Conservation (phyloP, 2,888 invertebrate genomes). For the Tubulanus polymorphus region DNA sequence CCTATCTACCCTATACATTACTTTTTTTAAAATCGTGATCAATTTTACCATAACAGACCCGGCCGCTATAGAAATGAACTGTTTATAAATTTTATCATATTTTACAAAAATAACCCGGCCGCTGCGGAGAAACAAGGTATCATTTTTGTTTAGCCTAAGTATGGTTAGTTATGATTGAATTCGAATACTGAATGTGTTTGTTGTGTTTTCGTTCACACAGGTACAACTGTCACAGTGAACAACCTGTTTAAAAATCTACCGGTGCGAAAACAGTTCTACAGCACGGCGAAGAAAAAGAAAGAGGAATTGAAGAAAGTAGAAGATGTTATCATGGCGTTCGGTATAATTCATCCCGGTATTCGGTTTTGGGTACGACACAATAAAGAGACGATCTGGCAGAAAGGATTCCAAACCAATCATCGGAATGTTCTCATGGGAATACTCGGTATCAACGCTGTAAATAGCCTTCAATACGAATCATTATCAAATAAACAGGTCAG, state of each 20-base stretch:
- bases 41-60: too few relatives aligned
- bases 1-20: too few relatives aligned
- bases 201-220: slow-evolving; percentile 40
- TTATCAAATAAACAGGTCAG: neutral
- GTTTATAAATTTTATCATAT: too few relatives aligned
- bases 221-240: slow-evolving; percentile 58
- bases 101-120: too few relatives aligned
- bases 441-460: slow-evolving; percentile 27
- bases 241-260: slow-evolving; percentile 60
- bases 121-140: too few relatives aligned
- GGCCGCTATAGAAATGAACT: too few relatives aligned
- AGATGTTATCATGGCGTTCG: slow-evolving; percentile 56
- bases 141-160: too few relatives aligned
- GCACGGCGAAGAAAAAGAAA: slow-evolving; percentile 52
- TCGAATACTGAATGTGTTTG: too few relatives aligned
- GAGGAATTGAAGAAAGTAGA: slow-evolving; percentile 60
- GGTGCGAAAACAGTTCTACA: slow-evolving; percentile 59
- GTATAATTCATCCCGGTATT: slow-evolving; percentile 57
- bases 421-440: slow-evolving; percentile 26
- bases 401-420: slow-evolving; percentile 46
- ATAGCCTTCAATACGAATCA: slow-evolving; percentile 22
- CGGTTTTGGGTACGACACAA: slow-evolving; percentile 57
- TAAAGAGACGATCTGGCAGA: slow-evolving; percentile 55
- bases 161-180: too few relatives aligned
- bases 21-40: too few relatives aligned